Evolutionary conservation across 2,888 invertebrate species (phyloP).

Genomic region (Spodoptera picta): DNA sequence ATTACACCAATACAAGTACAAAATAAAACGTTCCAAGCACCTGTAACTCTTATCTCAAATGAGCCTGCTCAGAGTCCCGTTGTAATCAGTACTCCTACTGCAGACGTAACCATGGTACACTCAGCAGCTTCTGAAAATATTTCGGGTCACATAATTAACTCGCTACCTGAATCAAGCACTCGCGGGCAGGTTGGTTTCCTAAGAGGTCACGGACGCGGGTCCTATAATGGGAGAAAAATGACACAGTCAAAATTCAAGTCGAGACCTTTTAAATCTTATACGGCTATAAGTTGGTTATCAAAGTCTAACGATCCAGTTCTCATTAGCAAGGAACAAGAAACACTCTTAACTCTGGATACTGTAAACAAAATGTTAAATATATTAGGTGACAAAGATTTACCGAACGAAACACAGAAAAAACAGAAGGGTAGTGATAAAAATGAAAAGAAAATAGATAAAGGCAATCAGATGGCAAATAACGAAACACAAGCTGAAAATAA

Average conservation of each 20-base stretch:
- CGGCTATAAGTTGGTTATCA: conserved; percentile 39
- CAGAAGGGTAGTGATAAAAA: conserved; percentile 30
- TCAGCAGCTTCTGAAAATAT: no score
- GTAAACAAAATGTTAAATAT: conserved; percentile 76
- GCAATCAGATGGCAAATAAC: neutral
- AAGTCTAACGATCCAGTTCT: neutral
- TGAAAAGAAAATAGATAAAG: conserved; percentile 8
- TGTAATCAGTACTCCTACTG: no score
- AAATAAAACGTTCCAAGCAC: conserved; percentile 32
- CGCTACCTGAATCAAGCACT: no score
- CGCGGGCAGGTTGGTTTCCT: no score
- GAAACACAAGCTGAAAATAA: neutral
- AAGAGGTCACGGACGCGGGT: no score
- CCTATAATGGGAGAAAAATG: no score
- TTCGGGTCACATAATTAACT: no score
- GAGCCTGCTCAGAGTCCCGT: neutral
- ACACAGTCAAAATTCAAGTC: no score
- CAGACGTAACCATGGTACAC: no score
- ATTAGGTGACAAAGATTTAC: conserved; percentile 42
- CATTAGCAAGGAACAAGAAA: conserved; percentile 17
- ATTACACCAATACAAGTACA: conserved; percentile 71
- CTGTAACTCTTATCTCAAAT: conserved; percentile 36
- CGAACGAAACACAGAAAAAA: conserved; percentile 23
- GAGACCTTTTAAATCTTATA: no score
- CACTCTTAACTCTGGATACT: conserved; percentile 70